Conservation (phyloP, 2,888 invertebrate genomes). For the Coecobrya sp. region DNA sequence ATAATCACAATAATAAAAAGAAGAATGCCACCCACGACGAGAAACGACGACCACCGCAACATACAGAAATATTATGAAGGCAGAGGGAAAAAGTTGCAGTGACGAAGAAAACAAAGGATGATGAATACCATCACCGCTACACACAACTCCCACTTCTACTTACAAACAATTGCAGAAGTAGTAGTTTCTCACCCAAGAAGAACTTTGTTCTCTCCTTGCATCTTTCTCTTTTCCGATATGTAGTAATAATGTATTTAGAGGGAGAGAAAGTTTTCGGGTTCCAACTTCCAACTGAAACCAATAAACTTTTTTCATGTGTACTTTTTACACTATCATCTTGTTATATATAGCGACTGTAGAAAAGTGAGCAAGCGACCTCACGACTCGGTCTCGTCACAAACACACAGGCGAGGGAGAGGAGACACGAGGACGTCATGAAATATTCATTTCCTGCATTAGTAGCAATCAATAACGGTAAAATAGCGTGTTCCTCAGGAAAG, state of each 20-base stretch:
- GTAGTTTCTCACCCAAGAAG: conserved; percentile 2
- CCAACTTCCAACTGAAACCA: conserved; percentile 23
- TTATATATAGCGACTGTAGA: background rate
- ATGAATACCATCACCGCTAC: conserved; percentile 3
- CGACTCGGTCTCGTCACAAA: conserved; percentile 15
- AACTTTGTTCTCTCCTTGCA: conserved; percentile 38
- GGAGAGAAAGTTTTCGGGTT: conserved; percentile 54
- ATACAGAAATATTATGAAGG: conserved; percentile 18
- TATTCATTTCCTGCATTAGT: conserved; percentile 81
- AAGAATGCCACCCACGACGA: conserved; percentile 58
- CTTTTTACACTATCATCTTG: conserved; percentile 10
- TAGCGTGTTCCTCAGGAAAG: conserved; percentile 67
- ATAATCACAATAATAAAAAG: conserved; percentile 77
- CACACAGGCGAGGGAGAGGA: conserved; percentile 34
- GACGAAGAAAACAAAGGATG: conserved; percentile 48
- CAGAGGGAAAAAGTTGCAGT: conserved; percentile 45
- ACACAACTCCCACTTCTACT: background rate
- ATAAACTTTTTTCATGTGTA: conserved; percentile 17
- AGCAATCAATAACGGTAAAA: conserved; percentile 79
- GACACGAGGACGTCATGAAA: conserved; percentile 79
- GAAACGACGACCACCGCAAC: conserved; percentile 40
- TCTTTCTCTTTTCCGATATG: conserved; percentile 7
- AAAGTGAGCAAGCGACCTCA: conserved; percentile 53
- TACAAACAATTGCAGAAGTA: conserved; percentile 16
- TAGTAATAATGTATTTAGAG: conserved; percentile 61